These are phyloP conservation scores for Liodrosophila aerea DNA, from an alignment of 2,888 invertebrate genomes.

Conservation along the genomic window DNA sequence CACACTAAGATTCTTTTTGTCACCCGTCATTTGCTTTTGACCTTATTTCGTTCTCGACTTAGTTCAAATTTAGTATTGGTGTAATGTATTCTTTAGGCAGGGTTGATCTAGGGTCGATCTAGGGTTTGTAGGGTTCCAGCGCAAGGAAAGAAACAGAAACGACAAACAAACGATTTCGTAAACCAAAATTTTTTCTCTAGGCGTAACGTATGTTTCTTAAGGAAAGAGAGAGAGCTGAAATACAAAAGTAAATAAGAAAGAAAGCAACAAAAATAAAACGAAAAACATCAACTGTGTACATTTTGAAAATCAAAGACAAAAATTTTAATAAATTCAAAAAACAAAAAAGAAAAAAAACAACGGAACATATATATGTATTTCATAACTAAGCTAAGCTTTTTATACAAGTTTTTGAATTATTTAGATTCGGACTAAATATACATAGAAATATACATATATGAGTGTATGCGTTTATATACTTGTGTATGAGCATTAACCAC, in stretches of 20 bases:
- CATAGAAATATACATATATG: constrained; percentile 16
- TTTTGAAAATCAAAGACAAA: constrained; percentile 68
- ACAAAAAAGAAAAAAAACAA: constrained; percentile 19
- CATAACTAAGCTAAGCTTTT: constrained; percentile 42
- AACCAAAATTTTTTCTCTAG: constrained; percentile 70
- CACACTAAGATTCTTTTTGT: too few relatives aligned
- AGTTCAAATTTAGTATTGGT: constrained; percentile 4
- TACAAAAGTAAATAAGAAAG: constrained; percentile 34
- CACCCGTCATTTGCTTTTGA: constrained; percentile 29
- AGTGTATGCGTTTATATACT: constrained; percentile 7
- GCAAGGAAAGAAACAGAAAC: constrained; percentile 23
- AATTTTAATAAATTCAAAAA: constrained; percentile 55
- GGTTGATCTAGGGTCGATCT: too few relatives aligned
- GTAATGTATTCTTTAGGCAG: neutral
- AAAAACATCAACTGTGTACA: constrained; percentile 48
- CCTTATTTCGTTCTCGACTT: constrained; percentile 19
- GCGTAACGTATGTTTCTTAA: constrained; percentile 51
- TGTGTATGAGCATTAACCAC: constrained; percentile 35
- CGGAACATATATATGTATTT: constrained; percentile 21
- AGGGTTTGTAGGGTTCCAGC: constrained; percentile 46
- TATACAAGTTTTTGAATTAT: constrained; percentile 40
- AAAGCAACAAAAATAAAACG: constrained; percentile 6
- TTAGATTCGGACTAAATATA: constrained; percentile 40
- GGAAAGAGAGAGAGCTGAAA: constrained; percentile 50
- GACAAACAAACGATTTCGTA: constrained; percentile 51